phyloP scores from a whole-genome alignment of 1,140 invertebrate species.

The Charaxes varanes region DNA sequence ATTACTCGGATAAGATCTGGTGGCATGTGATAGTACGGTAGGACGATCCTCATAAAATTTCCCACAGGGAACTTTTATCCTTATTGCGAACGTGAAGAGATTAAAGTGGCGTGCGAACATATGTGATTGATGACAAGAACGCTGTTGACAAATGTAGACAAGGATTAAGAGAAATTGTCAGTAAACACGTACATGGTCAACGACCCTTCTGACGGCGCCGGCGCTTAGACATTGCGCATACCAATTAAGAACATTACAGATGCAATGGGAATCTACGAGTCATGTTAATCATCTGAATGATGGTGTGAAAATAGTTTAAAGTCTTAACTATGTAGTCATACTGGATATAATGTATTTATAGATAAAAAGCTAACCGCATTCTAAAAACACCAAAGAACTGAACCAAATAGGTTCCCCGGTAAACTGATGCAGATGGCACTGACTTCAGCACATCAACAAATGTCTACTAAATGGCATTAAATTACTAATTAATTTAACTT shows the following conservation, averaged over 20 bases:
- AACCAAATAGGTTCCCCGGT: no score
- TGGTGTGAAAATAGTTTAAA: no score
- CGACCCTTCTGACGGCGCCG: conserved; percentile 26
- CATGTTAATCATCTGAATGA: conserved; percentile 8
- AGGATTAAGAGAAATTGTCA: conserved; percentile 30
- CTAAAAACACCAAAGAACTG: no score
- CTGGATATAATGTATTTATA: no score
- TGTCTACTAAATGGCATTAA: no score
- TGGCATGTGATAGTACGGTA: conserved; percentile 5
- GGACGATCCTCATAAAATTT: conserved; percentile 2
- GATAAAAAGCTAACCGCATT: no score
- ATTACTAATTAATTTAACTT: no score
- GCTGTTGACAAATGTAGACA: conserved; percentile 15
- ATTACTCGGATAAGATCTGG: conserved; percentile 12
- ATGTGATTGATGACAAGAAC: conserved; percentile 3
- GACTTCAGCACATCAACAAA: no score
- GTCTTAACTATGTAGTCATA: no score
- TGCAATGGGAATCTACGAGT: conserved; percentile 28
- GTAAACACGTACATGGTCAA: conserved; percentile 28
- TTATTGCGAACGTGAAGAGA: not conserved
- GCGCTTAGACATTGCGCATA: conserved; percentile 33
- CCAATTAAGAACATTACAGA: conserved; percentile 37
- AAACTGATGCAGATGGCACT: no score
- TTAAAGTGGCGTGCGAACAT: conserved; percentile 1
- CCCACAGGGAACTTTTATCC: conserved; percentile 4